Evolutionary conservation across 1,140 invertebrate genomes (phyloP).

Genomic region (Ceratina australensis): DNA sequence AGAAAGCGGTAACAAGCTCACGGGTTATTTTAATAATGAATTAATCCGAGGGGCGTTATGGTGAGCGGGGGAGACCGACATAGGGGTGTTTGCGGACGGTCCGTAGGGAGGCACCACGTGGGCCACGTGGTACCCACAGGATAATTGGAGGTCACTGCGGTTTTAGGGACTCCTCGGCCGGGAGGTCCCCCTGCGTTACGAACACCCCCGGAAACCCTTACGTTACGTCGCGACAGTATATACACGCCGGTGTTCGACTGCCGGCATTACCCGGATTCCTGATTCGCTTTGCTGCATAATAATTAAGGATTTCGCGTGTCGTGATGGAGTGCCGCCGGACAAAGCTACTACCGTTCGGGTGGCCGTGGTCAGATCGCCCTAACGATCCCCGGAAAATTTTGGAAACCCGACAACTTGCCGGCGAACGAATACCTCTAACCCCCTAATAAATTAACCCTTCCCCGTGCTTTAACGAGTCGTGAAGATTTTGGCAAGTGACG

Average conservation of each 20-base stretch:
- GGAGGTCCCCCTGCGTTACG: constrained; percentile 8
- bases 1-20: too few species aligned
- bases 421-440: background rate
- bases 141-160: constrained; percentile 71
- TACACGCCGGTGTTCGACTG: constrained; percentile 51
- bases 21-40: constrained; percentile 69
- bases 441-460: background rate
- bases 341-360: background rate
- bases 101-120: constrained; percentile 60
- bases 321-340: constrained; percentile 32
- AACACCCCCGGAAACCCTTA: constrained; percentile 48
- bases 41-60: constrained; percentile 58
- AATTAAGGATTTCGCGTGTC: constrained; percentile 56
- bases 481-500: too few species aligned
- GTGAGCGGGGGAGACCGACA: constrained; percentile 44
- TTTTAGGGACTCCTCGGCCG: constrained; percentile 60
- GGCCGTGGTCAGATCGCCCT: background rate
- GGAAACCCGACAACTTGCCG: background rate
- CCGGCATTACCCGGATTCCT: constrained; percentile 63
- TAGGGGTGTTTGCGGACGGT: constrained; percentile 62
- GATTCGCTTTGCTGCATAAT: constrained; percentile 56
- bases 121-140: constrained; percentile 67
- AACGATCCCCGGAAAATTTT: background rate
- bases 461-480: too few species aligned
- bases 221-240: constrained; percentile 42